A percentile compares a stretch with the other conserved stretches of the same genome.
Conservation (phyloP, 2,113 vertebrate species). For the Meles meles region DNA sequence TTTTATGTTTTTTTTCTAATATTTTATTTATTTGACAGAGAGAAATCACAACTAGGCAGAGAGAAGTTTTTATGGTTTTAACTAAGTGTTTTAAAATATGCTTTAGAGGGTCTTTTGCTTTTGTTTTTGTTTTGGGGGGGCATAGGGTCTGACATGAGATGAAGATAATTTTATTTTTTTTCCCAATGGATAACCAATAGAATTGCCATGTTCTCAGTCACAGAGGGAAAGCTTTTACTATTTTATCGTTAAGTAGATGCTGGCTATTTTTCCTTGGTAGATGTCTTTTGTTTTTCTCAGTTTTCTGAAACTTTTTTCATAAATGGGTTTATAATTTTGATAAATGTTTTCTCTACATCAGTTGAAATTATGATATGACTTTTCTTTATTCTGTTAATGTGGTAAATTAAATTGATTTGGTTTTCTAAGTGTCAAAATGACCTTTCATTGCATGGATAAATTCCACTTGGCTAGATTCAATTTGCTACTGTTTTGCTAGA, state of each 20-base stretch:
- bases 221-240: neutral
- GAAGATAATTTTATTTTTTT: neutral
- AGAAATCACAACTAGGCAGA: too few species aligned
- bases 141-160: neutral
- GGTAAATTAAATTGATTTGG: neutral
- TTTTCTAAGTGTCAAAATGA: constrained; percentile 24
- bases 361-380: neutral
- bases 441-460: neutral
- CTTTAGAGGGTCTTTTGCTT: neutral
- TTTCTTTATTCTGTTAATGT: neutral
- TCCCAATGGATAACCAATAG: neutral
- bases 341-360: neutral
- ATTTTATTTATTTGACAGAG: too few species aligned
- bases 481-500: neutral
- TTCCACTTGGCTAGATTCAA: constrained; percentile 7
- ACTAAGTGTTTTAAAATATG: neutral
- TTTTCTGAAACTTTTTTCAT: neutral
- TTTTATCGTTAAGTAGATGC: neutral
- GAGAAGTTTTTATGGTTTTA: neutral
- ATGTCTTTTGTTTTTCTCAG: neutral
- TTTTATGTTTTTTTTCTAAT: neutral
- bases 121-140: neutral
- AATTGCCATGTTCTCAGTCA: neutral
- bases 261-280: neutral
- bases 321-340: neutral